Evolutionary conservation across 1,140 invertebrate species (phyloP).

Genomic region (Drosophila nannoptera): DNA sequence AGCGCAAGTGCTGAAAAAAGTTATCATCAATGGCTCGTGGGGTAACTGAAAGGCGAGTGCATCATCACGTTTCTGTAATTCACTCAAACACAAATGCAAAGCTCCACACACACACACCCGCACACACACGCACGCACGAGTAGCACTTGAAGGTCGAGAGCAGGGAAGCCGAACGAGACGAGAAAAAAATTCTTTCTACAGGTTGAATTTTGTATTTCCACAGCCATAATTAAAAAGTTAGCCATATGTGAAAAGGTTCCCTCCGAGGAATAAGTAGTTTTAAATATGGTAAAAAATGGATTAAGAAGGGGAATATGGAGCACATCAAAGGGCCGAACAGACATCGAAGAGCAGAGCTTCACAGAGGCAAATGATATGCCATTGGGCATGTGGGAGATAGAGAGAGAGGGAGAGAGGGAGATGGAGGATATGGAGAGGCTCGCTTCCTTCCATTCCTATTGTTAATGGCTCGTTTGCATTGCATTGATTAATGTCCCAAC

Average conservation of each 20-base stretch:
- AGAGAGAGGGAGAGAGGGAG: background rate
- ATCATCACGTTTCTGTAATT: constrained; percentile 64
- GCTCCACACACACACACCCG: constrained; percentile 11
- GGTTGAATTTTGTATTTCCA: constrained; percentile 47
- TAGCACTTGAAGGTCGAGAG: constrained; percentile 40
- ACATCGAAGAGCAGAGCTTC: too few relatives aligned
- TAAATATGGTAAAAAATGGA: constrained; percentile 24
- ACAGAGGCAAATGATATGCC: too few relatives aligned
- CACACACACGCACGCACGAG: constrained; percentile 23
- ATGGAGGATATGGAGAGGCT: too few relatives aligned
- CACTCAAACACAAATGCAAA: constrained; percentile 25
- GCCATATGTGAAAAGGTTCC: constrained; percentile 32
- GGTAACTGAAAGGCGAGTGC: constrained; percentile 41
- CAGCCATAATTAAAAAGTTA: constrained; percentile 60
- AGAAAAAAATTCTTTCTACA: constrained; percentile 26
- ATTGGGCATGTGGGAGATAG: background rate
- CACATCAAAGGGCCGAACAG: background rate
- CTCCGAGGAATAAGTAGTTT: constrained; percentile 19
- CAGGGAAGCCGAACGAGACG: background rate
- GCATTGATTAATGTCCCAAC: too few relatives aligned
- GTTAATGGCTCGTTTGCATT: too few relatives aligned
- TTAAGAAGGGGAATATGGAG: constrained; percentile 2
- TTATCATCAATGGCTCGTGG: constrained; percentile 58
- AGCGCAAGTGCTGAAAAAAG: constrained; percentile 69
- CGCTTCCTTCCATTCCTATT: too few relatives aligned